Base-by-base conservation (phyloP, 1,140 invertebrate species). In the Aphaenogaster ashmeadi region DNA sequence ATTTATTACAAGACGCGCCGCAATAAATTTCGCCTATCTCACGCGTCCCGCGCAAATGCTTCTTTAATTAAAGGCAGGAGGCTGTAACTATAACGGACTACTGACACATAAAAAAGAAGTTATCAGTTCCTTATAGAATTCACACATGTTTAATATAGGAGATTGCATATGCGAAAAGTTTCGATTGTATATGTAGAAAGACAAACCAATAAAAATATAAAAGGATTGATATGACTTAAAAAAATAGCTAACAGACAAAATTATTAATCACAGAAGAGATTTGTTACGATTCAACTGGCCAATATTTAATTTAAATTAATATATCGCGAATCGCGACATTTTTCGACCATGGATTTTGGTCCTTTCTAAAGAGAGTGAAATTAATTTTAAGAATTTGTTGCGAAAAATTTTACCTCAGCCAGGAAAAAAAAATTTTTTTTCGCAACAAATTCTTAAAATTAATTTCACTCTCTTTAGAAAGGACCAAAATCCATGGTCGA, bases 21-120 rank as follows among this genome's bases (percentile, higher is more conserved):
- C 74, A 84, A 88, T 90, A 90, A 90, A 90, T 90, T 88, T 87
- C 67, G 81, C 74, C 86, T 90, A 90, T 90, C 89, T 90, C 67
- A 72, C 80, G 60, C 36, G 50, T 88, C 64, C 56, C 58, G 86
- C 79, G 74, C 72, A 56, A 88, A 88, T 87, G 81, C 88, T 88
- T 88, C 89, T 90, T 90, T 88, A 90, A 90, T 90, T 90, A 90
- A 90, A 88, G 87, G 86, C 86, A 90, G 80, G 62, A 85, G 89
- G 80, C 72, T 90, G 72, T 44, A 27, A 50, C 72, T 78, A 58
- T 87, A 89, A 89, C 71, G 56, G 71, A 62, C 47, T 64, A 58
- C 77, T 78, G 86, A 90, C 83, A 89, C 81, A 87, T 90, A 60
- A 67, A 78, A 83, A 87, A 72, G 72, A 69, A 58, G 6, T 52